Evolutionary conservation across 2,888 invertebrate genomes (phyloP), one percentile per base, ranked within the genome.

Genomic region (Eilema caniola): DNA sequence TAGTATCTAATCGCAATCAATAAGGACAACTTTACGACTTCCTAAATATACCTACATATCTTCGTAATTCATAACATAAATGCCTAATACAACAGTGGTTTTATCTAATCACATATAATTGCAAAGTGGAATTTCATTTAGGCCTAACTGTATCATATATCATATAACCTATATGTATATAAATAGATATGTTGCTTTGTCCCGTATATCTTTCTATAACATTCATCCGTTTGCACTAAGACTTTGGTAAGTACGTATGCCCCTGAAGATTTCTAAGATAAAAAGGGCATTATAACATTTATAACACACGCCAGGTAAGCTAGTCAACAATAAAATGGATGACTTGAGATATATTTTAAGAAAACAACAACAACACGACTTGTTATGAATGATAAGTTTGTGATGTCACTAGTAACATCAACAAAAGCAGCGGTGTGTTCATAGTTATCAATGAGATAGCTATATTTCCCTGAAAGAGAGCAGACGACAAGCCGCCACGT

Each of bases 1-100:
- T 86, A 77, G 61, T 85, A 77, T 81, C 66, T 81, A 88, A 88
- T 88, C 85, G 75, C 75, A 79, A 84, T 86, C 84, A 88, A 85
- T 87, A 82, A 84, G 85, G 84, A 74, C 86, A 78, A 78, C 83
- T 85, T 82, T 68, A 71, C 47, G 76, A 86, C 89, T 93, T 92
- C 91, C 93, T 90, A 74, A 74, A 82, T 31, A 28, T 61, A n/a
- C n/a, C n/a, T n/a, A 61, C 10, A n/a, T 61, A 25, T n/a, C 31
- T n/a, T 31, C n/a, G 85, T 85, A 89, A 91, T 91, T 56, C 60
- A 37, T 80, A 77, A 73, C 72, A 72, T 75, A 73, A 2, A 16
- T 69, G 74, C 75, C 66, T 73, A 77, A 73, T 71, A 73, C 53
- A 41, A 71, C 67, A 69, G 62, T 59, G 16, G 24, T 80, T 53